These are phyloP conservation scores for Drosophila nr. perissopoda DNA, from an alignment of 2,888 invertebrate genomes.

Conservation along the genomic window DNA sequence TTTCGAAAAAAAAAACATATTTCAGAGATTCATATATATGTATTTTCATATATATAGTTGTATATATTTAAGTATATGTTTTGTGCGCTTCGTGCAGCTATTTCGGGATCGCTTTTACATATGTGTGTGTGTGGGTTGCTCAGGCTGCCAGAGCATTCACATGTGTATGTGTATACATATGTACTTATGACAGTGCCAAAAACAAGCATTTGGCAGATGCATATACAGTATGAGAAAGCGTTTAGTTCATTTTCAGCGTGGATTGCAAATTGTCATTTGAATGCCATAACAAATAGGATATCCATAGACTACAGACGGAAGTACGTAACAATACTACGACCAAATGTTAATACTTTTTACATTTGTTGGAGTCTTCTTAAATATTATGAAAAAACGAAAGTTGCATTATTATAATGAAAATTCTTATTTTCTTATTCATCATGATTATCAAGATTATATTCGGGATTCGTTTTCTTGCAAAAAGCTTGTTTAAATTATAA, in stretches of 20 bases:
- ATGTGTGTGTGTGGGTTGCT: constrained; percentile 18
- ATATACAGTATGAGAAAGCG: background rate
- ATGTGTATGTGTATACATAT: constrained; percentile 12
- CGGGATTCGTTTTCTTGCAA: no score
- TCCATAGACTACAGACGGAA: background rate
- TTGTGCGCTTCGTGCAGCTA: constrained; percentile 49
- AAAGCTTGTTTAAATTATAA: no score
- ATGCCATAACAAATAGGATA: background rate
- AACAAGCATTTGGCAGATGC: constrained; percentile 18
- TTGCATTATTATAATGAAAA: no score
- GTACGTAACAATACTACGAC: background rate
- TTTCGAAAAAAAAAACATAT: constrained; percentile 49
- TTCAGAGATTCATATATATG: constrained; percentile 12
- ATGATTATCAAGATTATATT: no score
- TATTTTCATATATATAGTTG: background rate
- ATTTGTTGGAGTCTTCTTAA: background rate
- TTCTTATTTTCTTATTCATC: no score
- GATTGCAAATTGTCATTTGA: background rate
- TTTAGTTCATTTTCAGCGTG: background rate
- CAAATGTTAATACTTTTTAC: no score
- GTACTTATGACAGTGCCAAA: constrained; percentile 55
- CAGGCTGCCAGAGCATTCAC: constrained; percentile 24
- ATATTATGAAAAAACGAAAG: background rate
- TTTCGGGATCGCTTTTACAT: constrained; percentile 45
- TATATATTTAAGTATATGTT: constrained; percentile 19